Base-by-base conservation (phyloP, 2,113 vertebrate species). In the Cheirogaleus medius region DNA sequence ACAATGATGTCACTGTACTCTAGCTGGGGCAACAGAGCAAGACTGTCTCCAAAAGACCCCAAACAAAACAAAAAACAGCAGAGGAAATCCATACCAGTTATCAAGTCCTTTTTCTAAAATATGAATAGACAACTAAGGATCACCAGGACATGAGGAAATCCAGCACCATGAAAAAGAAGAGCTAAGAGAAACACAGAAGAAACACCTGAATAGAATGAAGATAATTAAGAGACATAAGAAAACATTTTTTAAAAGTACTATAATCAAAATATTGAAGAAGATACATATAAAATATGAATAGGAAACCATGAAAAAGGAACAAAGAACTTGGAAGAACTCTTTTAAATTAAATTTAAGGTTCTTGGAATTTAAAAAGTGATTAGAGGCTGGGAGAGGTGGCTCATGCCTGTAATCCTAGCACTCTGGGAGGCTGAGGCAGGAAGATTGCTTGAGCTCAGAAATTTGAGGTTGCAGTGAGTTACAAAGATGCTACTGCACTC, bases 71-170 rank as follows among this genome's bases (percentile, higher is more conserved):
- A 63, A 60, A 93, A 77, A 64, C 5, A 66, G n/a, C n/a, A 64
- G n/a, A 82, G 66, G 60, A 96, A 96, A 85, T 80, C 60, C 73
- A 91, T 11, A 84, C 32, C 52, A 71, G 37, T 63, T 81, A 90
- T 44, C n/a, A 44, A 47, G n/a, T 56, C n/a, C n/a, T 97, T 58
- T 95, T 89, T 93, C 77, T 80, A 95, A 91, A 96, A 64, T 54
- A 78, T 25, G n/a, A 92, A 87, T 32, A 76, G 64, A 91, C 47
- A 68, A 82, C 39, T 49, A 84, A 77, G 52, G 64, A 68, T 63
- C 60, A 74, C 47, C 21, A 90, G 39, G 71, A 32, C 71, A 58
- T 11, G 23, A 76, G 37, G 52, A 94, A 96, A 93, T 66, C 20
- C 39, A 84, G 27, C 17, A 88, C 42, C 68, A 83, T 15, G n/a